Percentiles rank a stretch among this genome's conserved stretches.
Evolutionary conservation across 1,140 invertebrate genomes (phyloP).

Genomic region (Procambarus clarkii): DNA sequence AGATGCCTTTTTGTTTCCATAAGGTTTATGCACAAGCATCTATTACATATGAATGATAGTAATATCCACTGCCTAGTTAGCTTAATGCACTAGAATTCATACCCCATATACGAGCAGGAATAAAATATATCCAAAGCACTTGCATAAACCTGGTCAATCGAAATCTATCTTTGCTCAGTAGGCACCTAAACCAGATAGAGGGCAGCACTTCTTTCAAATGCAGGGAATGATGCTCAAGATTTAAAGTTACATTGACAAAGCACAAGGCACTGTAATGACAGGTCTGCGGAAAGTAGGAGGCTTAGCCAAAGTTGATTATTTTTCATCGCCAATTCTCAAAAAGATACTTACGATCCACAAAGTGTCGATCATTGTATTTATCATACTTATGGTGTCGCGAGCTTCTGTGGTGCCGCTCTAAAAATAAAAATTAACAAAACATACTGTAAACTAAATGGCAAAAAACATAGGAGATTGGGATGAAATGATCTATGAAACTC

Average conservation of each 20-base stretch:
- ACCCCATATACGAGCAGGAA: background rate
- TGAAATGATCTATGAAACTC: conserved; percentile 22
- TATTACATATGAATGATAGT: background rate
- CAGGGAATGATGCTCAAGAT: conserved; percentile 4
- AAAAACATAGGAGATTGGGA: conserved; percentile 52
- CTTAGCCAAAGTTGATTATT: conserved; percentile 21
- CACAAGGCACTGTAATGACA: conserved; percentile 18
- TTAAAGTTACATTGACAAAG: conserved; percentile 22
- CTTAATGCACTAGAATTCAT: background rate
- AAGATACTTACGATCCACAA: conserved; percentile 73
- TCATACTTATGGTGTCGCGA: conserved; percentile 82
- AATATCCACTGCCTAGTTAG: background rate
- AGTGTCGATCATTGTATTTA: conserved; percentile 79
- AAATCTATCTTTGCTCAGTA: background rate
- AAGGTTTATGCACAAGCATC: background rate
- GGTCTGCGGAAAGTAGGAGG: conserved; percentile 12
- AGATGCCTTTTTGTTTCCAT: too few relatives aligned
- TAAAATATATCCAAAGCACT: background rate
- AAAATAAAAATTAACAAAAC: conserved; percentile 72
- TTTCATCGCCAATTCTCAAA: conserved; percentile 39
- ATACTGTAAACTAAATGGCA: conserved; percentile 57
- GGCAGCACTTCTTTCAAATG: background rate
- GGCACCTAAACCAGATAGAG: conserved; percentile 3
- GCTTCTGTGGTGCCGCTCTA: conserved; percentile 77
- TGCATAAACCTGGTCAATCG: background rate